Evolutionary conservation across 2,797 vertebrate species (phyloP).

Genomic region (Neosalanx taihuensis): DNA sequence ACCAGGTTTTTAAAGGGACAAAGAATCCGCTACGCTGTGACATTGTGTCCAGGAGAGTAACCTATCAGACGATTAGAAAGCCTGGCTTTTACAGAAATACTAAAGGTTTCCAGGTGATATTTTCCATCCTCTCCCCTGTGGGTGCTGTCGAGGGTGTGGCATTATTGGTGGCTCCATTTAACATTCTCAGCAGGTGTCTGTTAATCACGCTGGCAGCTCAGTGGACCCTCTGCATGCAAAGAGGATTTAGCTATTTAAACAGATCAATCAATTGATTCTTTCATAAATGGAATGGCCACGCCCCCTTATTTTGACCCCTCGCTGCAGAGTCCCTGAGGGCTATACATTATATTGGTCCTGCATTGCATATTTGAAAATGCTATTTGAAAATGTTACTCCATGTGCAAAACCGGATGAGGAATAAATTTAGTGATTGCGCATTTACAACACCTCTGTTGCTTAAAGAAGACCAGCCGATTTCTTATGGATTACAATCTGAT

Average conservation of each 20-base stretch:
- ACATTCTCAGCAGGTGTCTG: slow-evolving; percentile 41
- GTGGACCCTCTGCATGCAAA: slow-evolving; percentile 41
- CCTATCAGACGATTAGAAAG: slow-evolving; percentile 45
- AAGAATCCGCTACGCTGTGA: slow-evolving; percentile 22
- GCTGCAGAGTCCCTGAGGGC: no score
- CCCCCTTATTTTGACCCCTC: slow-evolving; percentile 18
- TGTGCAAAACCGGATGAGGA: neutral
- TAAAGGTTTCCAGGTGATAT: slow-evolving; percentile 39
- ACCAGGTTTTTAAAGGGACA: slow-evolving; percentile 39
- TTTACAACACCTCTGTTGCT: neutral
- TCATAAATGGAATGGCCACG: slow-evolving; percentile 35
- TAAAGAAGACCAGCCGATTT: slow-evolving; percentile 25
- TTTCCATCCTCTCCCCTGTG: slow-evolving; percentile 5
- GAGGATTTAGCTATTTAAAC: slow-evolving; percentile 51
- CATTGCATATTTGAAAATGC: neutral
- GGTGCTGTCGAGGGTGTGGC: slow-evolving; percentile 27
- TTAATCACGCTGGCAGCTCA: slow-evolving; percentile 50
- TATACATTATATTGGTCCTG: neutral
- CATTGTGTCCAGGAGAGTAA: slow-evolving; percentile 29
- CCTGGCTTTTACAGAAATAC: slow-evolving; percentile 47
- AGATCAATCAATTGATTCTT: slow-evolving; percentile 61
- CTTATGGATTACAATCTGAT: slow-evolving; percentile 40
- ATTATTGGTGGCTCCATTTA: slow-evolving; percentile 39
- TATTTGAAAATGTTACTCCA: neutral
- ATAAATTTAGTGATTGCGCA: neutral